phyloP scores from a whole-genome alignment of 2,113 vertebrate genomes.

The Albula goreensis region DNA sequence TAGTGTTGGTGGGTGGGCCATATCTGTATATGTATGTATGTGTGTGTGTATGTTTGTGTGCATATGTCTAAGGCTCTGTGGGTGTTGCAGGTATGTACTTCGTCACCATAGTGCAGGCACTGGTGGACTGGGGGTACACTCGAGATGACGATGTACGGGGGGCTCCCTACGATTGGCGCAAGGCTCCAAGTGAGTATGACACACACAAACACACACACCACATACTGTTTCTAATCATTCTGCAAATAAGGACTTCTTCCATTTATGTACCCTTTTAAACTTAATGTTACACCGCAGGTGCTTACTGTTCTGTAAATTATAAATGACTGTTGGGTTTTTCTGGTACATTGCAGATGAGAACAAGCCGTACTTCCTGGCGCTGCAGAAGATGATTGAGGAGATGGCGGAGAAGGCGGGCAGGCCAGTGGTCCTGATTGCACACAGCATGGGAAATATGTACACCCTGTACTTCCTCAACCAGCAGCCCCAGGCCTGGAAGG shows the following conservation, averaged over 20 bases:
- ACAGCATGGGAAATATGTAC: slow-evolving; percentile 99
- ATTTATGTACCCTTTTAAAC: background rate
- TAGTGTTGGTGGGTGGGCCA: slow-evolving; percentile 78
- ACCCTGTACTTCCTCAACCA: slow-evolving; percentile 92
- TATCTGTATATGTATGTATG: background rate
- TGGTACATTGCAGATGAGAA: slow-evolving; percentile 84
- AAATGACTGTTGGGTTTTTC: background rate
- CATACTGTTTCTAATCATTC: background rate
- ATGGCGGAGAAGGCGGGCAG: slow-evolving; percentile 82
- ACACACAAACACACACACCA: background rate
- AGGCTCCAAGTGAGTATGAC: slow-evolving; percentile 85
- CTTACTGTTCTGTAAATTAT: background rate
- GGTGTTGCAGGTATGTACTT: slow-evolving; percentile 88
- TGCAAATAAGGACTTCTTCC: background rate
- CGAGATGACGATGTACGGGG: slow-evolving; percentile 85
- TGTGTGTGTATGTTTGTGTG: background rate
- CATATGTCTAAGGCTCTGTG: slow-evolving; percentile 53
- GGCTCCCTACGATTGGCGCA: slow-evolving; percentile 96
- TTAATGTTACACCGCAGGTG: too few species aligned
- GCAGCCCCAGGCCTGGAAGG: slow-evolving; percentile 92
- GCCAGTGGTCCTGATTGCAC: slow-evolving; percentile 89
- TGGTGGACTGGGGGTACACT: slow-evolving; percentile 88
- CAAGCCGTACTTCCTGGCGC: slow-evolving; percentile 80
- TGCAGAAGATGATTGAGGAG: slow-evolving; percentile 88
- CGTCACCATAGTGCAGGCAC: slow-evolving; percentile 83